Conservation (phyloP, 2,888 invertebrate genomes). For the Pterostichus madidus region DNA sequence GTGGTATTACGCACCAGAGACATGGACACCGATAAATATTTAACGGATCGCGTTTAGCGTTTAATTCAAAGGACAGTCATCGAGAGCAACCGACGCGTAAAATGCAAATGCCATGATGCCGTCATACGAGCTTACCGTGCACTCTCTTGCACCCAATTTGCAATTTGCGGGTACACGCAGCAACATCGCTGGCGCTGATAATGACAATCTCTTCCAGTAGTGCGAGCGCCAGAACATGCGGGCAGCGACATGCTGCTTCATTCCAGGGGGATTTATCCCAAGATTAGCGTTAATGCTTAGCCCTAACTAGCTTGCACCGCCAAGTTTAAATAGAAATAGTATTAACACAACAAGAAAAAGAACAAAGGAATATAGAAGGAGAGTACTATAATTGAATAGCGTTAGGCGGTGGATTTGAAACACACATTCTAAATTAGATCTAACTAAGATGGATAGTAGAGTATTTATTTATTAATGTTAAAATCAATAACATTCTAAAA, state of each 20-base stretch:
- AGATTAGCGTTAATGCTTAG: not conserved
- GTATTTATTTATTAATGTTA: no score
- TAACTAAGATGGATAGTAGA: no score
- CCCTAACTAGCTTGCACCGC: not conserved
- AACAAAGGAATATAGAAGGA: not conserved
- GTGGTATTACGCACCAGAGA: not conserved
- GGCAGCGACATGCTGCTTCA: constrained; percentile 1
- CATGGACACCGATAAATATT: constrained; percentile 41
- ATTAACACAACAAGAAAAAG: not conserved
- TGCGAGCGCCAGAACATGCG: constrained; percentile 35
- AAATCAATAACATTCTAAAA: no score
- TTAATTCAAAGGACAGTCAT: constrained; percentile 53
- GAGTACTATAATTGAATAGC: no score
- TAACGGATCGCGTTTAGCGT: constrained; percentile 50
- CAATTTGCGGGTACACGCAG: constrained; percentile 63
- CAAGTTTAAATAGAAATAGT: no score
- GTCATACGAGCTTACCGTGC: constrained; percentile 55
- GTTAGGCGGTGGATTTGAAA: no score
- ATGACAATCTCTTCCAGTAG: constrained; percentile 64
- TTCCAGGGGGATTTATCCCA: not conserved
- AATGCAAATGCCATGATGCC: constrained; percentile 62
- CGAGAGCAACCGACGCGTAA: constrained; percentile 59
- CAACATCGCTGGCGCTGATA: constrained; percentile 57
- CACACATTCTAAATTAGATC: no score
- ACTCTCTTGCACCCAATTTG: constrained; percentile 62